Evolutionary conservation across 2,113 vertebrate genomes (phyloP).

Genomic region (Alethe castanea): DNA sequence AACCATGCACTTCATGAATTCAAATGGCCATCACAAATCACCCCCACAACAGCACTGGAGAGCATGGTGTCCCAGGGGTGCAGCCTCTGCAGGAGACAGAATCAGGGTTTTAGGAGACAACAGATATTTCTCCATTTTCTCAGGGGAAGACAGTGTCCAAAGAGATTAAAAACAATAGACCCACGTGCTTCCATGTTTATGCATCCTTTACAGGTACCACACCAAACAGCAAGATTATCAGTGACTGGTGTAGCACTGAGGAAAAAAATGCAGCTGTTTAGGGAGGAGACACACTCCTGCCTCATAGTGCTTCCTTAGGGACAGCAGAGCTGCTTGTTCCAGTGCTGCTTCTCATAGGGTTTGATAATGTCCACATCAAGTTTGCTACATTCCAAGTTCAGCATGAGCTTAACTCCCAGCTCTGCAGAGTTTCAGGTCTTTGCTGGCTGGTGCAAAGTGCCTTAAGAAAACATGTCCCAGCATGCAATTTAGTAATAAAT

Average conservation of each 20-base stretch:
- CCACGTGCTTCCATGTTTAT: not conserved
- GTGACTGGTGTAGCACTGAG: not conserved
- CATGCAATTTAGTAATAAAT: not conserved
- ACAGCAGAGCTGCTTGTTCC: not conserved
- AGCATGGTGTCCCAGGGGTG: accelerated
- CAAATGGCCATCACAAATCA: not conserved
- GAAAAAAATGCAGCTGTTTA: not conserved
- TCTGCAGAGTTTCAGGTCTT: not conserved
- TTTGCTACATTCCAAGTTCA: not conserved
- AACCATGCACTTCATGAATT: not conserved
- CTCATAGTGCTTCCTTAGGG: not conserved
- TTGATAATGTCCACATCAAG: not conserved
- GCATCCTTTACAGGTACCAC: not conserved
- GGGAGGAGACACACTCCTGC: not conserved
- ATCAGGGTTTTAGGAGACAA: not conserved
- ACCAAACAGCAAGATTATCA: not conserved
- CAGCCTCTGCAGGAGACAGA: not conserved
- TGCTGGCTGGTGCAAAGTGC: not conserved
- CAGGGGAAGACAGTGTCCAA: not conserved
- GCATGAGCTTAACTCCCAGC: not conserved
- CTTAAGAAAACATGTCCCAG: not conserved
- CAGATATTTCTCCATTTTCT: not conserved
- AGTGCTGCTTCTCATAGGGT: not conserved
- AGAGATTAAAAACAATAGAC: not conserved
- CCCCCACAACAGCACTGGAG: not conserved